These are phyloP conservation scores for Pseudococcus viburni DNA, from an alignment of 2,888 invertebrate species.

Conservation along the genomic window DNA sequence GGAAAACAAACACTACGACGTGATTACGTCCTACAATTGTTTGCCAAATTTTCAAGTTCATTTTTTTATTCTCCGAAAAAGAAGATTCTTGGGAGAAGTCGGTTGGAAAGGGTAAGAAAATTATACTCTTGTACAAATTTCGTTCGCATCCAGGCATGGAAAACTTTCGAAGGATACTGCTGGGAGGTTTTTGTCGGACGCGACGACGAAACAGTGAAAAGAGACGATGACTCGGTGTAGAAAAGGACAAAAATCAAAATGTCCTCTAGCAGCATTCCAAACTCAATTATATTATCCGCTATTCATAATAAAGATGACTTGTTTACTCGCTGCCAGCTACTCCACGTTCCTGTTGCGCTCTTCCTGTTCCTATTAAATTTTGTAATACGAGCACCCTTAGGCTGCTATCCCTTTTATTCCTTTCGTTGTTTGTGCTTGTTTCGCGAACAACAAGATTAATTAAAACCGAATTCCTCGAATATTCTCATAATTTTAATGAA, in stretches of 20 bases:
- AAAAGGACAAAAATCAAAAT: constrained; percentile 59
- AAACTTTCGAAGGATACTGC: background rate
- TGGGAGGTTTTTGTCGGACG: background rate
- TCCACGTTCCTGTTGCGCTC: constrained; percentile 58
- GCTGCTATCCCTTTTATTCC: constrained; percentile 61
- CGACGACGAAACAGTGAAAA: background rate
- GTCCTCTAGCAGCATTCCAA: constrained; percentile 66
- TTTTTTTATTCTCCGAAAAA: too few relatives aligned
- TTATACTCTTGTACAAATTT: too few relatives aligned
- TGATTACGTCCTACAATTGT: background rate
- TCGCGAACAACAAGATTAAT: constrained; percentile 65
- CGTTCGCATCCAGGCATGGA: background rate
- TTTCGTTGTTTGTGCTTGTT: constrained; percentile 63
- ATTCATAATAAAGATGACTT: constrained; percentile 65
- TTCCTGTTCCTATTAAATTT: constrained; percentile 64
- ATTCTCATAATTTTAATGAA: constrained; percentile 66
- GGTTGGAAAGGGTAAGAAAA: too few relatives aligned
- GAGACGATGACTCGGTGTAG: background rate
- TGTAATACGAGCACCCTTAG: constrained; percentile 63
- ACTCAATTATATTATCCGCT: constrained; percentile 65
- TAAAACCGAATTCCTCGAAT: constrained; percentile 66
- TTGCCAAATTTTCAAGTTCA: background rate
- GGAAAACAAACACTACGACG: too few relatives aligned
- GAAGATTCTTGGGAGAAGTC: too few relatives aligned
- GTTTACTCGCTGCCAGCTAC: constrained; percentile 65